A percentile compares a stretch with the other conserved stretches of the same genome.
Conservation (phyloP, 2,888 invertebrate species). For the Nomada fucata region DNA sequence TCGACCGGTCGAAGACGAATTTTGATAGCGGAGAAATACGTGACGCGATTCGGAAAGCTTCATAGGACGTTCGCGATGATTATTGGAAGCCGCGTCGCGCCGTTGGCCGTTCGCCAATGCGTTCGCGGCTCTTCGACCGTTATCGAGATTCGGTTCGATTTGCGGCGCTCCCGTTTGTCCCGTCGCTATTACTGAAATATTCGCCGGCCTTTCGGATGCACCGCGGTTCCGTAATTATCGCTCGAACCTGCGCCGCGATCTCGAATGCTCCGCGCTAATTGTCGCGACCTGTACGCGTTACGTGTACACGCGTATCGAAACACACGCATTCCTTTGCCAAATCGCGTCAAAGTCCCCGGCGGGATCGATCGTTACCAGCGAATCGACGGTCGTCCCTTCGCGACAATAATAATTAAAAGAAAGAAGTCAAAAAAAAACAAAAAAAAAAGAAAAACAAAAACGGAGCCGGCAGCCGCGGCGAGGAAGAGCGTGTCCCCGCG, state of each 20-base stretch:
- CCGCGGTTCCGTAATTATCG: neutral
- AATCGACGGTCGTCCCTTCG: constrained; percentile 27
- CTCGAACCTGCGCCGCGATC: neutral
- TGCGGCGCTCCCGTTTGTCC: neutral
- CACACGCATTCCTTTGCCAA: neutral
- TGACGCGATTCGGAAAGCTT: neutral
- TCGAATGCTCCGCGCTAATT: neutral
- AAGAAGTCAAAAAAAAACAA: neutral
- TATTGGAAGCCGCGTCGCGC: constrained; percentile 27
- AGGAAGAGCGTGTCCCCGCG: constrained; percentile 4
- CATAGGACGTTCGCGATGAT: neutral
- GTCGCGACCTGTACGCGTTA: neutral
- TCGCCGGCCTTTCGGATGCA: neutral
- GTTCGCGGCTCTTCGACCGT: constrained; percentile 8
- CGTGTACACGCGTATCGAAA: neutral
- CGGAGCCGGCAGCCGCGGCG: neutral
- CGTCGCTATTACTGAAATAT: constrained; percentile 3
- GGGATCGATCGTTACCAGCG: constrained; percentile 8
- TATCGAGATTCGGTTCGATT: constrained; percentile 11
- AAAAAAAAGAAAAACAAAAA: neutral
- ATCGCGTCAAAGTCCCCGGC: neutral
- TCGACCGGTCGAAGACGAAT: no score
- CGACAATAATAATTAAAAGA: neutral
- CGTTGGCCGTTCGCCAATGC: constrained; percentile 13
- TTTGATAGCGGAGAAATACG: neutral